A percentile compares a stretch with the other conserved stretches of the same genome.
Evolutionary conservation across 2,888 invertebrate species (phyloP).

Genomic region (Sesamia inferens): DNA sequence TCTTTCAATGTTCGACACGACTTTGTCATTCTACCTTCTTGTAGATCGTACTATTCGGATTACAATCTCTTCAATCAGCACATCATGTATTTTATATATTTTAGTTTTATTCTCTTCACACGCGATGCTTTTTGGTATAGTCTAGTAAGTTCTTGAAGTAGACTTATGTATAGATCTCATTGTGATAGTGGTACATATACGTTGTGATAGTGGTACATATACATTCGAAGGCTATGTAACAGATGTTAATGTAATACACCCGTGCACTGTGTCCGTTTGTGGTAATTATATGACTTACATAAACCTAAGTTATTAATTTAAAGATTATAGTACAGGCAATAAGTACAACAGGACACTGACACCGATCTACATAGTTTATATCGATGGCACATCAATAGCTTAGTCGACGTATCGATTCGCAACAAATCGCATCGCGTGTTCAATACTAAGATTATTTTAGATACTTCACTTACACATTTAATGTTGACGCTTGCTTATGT

Average conservation of each 20-base stretch:
- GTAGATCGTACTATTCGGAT: conserved; percentile 69
- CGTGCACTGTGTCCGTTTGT: conserved; percentile 50
- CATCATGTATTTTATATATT: conserved; percentile 85
- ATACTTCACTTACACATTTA: conserved; percentile 63
- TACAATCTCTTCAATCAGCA: conserved; percentile 80
- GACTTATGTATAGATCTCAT: conserved; percentile 46
- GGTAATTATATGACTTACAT: conserved; percentile 43
- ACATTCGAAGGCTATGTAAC: conserved; percentile 24
- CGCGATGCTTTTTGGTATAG: conserved; percentile 64
- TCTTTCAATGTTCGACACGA: conserved; percentile 72
- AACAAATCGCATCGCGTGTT: conserved; percentile 67
- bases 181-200: conserved; percentile 57
- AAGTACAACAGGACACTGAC: conserved; percentile 65
- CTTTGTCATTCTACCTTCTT: conserved; percentile 72
- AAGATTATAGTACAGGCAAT: conserved; percentile 41
- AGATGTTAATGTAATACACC: conserved; percentile 35
- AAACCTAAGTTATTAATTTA: conserved; percentile 57
- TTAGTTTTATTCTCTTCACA: conserved; percentile 58
- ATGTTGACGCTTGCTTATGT: conserved; percentile 63
- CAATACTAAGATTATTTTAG: conserved; percentile 68
- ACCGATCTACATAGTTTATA: conserved; percentile 61
- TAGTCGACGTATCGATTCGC: conserved; percentile 50
- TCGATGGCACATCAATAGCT: conserved; percentile 47
- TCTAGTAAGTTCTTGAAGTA: conserved; percentile 44
- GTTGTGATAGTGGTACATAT: conserved; percentile 29